Evolutionary conservation across 2,888 invertebrate species (phyloP).

Genomic region (Machimus rusticus): DNA sequence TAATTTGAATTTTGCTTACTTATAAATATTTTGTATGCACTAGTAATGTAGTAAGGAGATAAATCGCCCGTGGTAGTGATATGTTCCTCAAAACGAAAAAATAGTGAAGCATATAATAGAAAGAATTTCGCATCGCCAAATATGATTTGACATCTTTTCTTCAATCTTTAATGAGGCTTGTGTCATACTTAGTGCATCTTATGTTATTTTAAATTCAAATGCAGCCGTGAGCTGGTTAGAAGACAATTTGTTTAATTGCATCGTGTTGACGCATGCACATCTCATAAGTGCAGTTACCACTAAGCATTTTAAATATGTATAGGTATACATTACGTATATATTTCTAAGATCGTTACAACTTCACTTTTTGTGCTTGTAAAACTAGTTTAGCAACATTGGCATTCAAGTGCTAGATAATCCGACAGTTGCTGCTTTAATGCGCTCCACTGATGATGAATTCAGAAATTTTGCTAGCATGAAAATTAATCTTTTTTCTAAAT

Average conservation of each 20-base stretch:
- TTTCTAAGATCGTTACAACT: neutral
- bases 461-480: neutral
- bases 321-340: too few species aligned
- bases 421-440: conserved; percentile 23
- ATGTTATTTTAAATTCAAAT: neutral
- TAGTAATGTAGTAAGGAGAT: neutral
- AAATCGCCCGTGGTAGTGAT: neutral
- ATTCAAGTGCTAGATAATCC: conserved; percentile 26
- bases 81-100: neutral
- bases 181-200: neutral
- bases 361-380: conserved; percentile 8
- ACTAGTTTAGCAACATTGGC: conserved; percentile 40
- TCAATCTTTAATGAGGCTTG: neutral
- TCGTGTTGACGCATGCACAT: neutral
- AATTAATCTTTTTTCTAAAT: neutral
- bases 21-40: neutral
- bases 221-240: neutral
- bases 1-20: neutral
- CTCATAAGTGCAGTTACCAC: neutral
- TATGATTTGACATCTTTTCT: neutral
- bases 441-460: neutral
- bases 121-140: neutral
- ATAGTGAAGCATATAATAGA: neutral
- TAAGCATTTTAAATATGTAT: neutral
- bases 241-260: neutral